Conservation (phyloP, 2,113 vertebrate species). For the Daphoenositta chrysoptera region DNA sequence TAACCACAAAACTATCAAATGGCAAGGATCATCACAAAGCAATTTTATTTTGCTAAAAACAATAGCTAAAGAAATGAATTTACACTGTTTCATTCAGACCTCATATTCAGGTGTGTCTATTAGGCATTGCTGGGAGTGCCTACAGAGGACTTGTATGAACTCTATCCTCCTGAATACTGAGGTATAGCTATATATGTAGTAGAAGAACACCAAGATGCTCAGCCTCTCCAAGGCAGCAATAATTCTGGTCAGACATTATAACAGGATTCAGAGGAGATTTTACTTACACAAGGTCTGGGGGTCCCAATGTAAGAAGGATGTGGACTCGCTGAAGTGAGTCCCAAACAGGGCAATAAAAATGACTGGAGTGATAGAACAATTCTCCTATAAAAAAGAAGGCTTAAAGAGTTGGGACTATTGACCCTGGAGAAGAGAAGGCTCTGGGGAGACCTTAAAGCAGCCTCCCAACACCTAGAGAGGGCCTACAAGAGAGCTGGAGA, state of each 20-base stretch:
- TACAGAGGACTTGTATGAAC: background rate
- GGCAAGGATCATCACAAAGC: background rate
- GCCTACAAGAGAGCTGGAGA: background rate
- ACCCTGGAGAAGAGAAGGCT: background rate
- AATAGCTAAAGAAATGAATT: background rate
- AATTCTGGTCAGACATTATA: background rate
- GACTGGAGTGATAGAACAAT: background rate
- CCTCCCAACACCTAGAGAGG: background rate
- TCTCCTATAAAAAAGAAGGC: background rate
- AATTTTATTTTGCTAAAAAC: background rate
- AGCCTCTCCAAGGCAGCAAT: background rate
- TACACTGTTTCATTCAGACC: background rate
- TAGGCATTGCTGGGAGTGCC: background rate
- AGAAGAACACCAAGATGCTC: background rate
- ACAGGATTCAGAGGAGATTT: background rate
- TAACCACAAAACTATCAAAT: background rate
- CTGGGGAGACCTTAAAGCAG: background rate
- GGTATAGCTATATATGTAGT: rapidly evolving
- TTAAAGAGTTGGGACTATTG: background rate
- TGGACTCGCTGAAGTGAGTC: background rate
- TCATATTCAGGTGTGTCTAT: background rate
- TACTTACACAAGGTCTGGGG: background rate
- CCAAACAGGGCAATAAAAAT: background rate
- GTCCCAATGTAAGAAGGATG: background rate
- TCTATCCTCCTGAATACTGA: background rate